phyloP scores from a whole-genome alignment of 2,888 invertebrate species.

The Timema podura region DNA sequence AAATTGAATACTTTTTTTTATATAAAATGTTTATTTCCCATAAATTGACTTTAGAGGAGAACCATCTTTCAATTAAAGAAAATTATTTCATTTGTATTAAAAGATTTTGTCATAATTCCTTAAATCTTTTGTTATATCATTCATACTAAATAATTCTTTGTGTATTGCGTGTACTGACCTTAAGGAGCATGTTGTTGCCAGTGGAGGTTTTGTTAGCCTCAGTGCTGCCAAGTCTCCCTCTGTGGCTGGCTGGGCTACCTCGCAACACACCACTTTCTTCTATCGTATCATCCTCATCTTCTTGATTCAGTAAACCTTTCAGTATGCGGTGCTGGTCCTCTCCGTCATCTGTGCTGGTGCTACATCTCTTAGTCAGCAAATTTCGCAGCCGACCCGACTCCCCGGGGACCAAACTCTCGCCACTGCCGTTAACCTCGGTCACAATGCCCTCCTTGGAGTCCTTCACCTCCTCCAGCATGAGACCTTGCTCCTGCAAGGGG shows the following conservation, averaged over 20 bases:
- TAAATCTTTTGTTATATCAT: too few species aligned
- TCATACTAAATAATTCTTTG: too few species aligned
- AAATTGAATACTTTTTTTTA: too few species aligned
- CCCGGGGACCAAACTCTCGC: slow-evolving; percentile 38
- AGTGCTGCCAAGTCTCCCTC: slow-evolving; percentile 3
- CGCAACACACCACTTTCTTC: slow-evolving; percentile 26
- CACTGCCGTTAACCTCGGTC: slow-evolving; percentile 40
- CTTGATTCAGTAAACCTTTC: slow-evolving; percentile 61
- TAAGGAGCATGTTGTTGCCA: slow-evolving; percentile 57
- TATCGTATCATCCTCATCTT: slow-evolving; percentile 56
- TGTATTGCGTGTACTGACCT: slow-evolving; percentile 47
- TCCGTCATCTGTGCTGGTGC: slow-evolving; percentile 34
- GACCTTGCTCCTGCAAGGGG: slow-evolving; percentile 48
- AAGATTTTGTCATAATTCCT: too few species aligned
- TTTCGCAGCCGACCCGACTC: slow-evolving; percentile 57
- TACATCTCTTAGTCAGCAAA: slow-evolving; percentile 48
- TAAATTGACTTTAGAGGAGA: too few species aligned
- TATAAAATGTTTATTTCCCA: too few species aligned
- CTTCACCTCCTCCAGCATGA: slow-evolving; percentile 48
- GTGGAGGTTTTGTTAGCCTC: slow-evolving; percentile 32
- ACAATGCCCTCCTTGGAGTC: slow-evolving; percentile 49
- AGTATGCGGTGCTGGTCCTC: slow-evolving; percentile 48
- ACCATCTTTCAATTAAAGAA: too few species aligned
- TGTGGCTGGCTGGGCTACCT: slow-evolving; percentile 17
- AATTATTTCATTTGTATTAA: too few species aligned